phyloP scores from a whole-genome alignment of 2,113 vertebrate genomes.

The Heterotis niloticus region DNA sequence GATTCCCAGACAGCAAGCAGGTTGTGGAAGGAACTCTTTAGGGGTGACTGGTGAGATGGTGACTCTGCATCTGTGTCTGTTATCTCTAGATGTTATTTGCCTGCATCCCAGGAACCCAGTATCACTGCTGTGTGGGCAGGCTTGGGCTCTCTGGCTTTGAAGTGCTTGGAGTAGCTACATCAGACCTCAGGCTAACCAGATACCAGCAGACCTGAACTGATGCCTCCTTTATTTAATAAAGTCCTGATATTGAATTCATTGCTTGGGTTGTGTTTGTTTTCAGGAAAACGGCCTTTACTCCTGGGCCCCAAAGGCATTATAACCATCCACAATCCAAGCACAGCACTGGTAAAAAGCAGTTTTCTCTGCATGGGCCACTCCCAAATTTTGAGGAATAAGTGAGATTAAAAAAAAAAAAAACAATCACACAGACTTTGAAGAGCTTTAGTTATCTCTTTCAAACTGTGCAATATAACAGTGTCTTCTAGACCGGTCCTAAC shows the following conservation, averaged over 20 bases:
- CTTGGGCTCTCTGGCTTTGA: constrained; percentile 16
- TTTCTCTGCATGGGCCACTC: neutral
- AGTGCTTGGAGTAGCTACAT: constrained; percentile 12
- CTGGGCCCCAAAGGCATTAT: neutral
- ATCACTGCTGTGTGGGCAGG: constrained; percentile 9
- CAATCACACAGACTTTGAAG: neutral
- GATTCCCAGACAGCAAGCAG: constrained; percentile 2
- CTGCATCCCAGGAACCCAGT: constrained; percentile 10
- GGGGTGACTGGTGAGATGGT: constrained; percentile 21
- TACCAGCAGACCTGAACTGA: constrained; percentile 17
- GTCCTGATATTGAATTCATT: constrained; percentile 6
- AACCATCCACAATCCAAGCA: neutral
- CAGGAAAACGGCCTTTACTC: neutral
- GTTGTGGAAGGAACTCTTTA: constrained; percentile 15
- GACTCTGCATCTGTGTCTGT: constrained; percentile 21
- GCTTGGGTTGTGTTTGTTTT: neutral
- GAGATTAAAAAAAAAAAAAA: constrained; percentile 1
- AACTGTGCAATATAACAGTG: neutral
- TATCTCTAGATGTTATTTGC: constrained; percentile 27
- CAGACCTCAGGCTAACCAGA: neutral
- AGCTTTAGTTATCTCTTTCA: constrained; percentile 6
- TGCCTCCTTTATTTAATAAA: constrained; percentile 7
- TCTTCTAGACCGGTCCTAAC: neutral
- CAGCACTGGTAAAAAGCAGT: neutral
- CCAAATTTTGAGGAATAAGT: neutral